Evolutionary conservation across 2,888 invertebrate genomes (phyloP), one percentile per base, ranked within the genome.

Genomic region (Teleogryllus oceanicus): DNA sequence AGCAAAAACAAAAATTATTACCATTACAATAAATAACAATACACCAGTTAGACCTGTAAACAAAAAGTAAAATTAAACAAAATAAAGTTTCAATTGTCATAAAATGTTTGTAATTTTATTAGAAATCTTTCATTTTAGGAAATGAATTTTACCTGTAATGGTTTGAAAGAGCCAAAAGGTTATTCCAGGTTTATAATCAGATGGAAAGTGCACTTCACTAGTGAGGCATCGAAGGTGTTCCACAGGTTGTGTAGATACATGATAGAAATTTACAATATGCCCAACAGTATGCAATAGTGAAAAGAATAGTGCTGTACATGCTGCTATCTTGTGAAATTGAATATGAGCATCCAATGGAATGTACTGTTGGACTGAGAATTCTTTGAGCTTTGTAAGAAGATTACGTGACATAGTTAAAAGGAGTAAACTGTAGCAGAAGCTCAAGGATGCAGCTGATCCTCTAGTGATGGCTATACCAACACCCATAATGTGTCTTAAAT

Each of bases 231-330:
- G 91, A 2, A 98, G 88, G 87, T 98, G 96, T 85, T 96, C 97
- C 2, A 97, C 90, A 0, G 97, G 96, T 85, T 98, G 98, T 0
- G 97, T 98, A 8, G 97, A 97, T 0, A 98, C 95, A 85, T 98
- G 98, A 87, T 98, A 98, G 88, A 98, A 98, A 88, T 98, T 98
- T 51, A 98, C 96, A 86, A 98, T 94, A 85, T 98, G 98, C 0
- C 98, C 98, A 3, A 96, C 93, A 0, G 97, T 95, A 86, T 98
- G 98, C 0, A 97, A 89, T 1, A 97, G 88, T 0, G 97, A 96
- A 88, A 98, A 98, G 88, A 98, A 96, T 0, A 97, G 88, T 0
- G 96, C 97, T 0, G 98, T 98, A 84, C 96, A 95, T 0, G 98
- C 98, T 0, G 96, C 96, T 80, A 98, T 97, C 88, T 98, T 98